Evolutionary conservation across 2,113 vertebrate genomes (phyloP).

Genomic region (Pachypanchax playfairii): DNA sequence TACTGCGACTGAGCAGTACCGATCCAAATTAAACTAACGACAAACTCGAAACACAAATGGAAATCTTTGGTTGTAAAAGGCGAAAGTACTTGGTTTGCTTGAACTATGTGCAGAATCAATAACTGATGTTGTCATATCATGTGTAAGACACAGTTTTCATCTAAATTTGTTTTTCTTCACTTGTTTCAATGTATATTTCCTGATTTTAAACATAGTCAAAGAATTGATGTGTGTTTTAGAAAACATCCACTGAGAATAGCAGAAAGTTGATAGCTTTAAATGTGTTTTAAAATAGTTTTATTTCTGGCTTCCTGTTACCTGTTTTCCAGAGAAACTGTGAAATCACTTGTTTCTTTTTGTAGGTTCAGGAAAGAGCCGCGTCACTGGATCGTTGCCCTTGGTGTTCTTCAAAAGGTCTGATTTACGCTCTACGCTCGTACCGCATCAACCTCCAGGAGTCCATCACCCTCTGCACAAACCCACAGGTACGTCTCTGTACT

Average conservation of each 20-base stretch:
- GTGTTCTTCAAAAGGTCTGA: slow-evolving; percentile 86
- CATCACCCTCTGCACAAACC: slow-evolving; percentile 88
- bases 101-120: not conserved
- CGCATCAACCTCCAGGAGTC: slow-evolving; percentile 89
- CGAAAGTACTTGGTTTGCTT: slow-evolving; percentile 84
- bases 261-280: too few relatives aligned
- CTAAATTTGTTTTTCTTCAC: too few relatives aligned
- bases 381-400: slow-evolving; percentile 82
- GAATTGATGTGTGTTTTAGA: slow-evolving; percentile 2
- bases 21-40: slow-evolving; percentile 46
- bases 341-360: not conserved
- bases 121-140: not conserved
- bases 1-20: slow-evolving; percentile 59
- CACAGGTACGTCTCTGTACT: slow-evolving; percentile 79
- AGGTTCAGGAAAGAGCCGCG: slow-evolving; percentile 75
- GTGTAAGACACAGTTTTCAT: not conserved
- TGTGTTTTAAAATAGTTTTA: not conserved
- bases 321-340: not conserved
- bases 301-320: not conserved
- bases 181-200: too few relatives aligned
- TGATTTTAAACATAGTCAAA: not conserved
- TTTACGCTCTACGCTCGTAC: slow-evolving; percentile 81
- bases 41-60: slow-evolving; percentile 70
- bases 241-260: not conserved
- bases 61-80: slow-evolving; percentile 93